Conservation (phyloP, 1,140 invertebrate species). For the Ceratitis capitata region DNA sequence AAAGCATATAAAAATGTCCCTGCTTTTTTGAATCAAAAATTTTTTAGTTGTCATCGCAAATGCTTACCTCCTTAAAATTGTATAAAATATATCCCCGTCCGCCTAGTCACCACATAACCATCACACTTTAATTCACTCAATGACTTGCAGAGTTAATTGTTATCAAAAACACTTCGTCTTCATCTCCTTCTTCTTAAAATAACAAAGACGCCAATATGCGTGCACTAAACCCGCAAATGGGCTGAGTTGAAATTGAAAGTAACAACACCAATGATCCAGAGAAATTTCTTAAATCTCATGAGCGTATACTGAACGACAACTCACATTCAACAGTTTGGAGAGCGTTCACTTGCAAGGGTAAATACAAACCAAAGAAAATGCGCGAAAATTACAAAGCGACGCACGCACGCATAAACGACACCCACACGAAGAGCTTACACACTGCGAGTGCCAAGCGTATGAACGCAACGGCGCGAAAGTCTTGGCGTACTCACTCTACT, state of each 20-base stretch:
- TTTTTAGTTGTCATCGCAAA: not conserved
- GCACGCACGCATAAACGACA: conserved; percentile 5
- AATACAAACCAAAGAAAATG: no score
- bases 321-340: conserved; percentile 35
- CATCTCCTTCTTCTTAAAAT: not conserved
- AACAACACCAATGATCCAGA: conserved; percentile 12
- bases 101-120: not conserved
- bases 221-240: not conserved
- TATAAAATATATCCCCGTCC: not conserved
- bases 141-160: conserved; percentile 13
- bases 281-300: not conserved
- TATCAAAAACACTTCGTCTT: not conserved
- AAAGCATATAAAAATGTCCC: no score
- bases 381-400: not conserved
- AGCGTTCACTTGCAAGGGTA: no score
- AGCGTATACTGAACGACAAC: not conserved
- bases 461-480: not conserved
- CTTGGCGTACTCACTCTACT: not conserved
- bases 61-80: not conserved
- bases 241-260: not conserved
- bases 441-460: not conserved
- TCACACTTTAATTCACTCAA: not conserved
- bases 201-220: not conserved
- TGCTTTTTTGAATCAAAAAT: no score
- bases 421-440: not conserved